Conservation (phyloP, 1,140 invertebrate genomes). For the Battus philenor region DNA sequence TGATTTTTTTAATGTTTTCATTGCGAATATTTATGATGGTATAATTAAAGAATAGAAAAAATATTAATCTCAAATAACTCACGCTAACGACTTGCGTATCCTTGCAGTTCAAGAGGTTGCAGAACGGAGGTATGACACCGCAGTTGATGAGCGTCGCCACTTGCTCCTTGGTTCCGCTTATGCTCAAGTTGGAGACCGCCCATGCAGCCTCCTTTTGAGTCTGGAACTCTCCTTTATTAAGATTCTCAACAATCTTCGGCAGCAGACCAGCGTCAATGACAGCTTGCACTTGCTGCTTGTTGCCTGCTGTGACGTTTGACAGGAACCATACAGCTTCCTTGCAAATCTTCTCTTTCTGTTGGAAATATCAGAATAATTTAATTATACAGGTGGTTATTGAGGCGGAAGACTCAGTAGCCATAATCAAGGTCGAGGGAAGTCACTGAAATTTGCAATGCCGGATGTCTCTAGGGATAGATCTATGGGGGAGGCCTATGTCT, state of each 20-base stretch:
- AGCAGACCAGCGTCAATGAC: conserved; percentile 97
- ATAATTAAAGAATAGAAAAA: too few species aligned
- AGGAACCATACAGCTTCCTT: conserved; percentile 99
- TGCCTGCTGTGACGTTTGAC: conserved; percentile 99
- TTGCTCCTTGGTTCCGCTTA: conserved; percentile 96
- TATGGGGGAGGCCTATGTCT: too few species aligned
- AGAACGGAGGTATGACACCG: conserved; percentile 94
- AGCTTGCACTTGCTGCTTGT: conserved; percentile 96
- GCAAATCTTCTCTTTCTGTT: conserved; percentile 82
- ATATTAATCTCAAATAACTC: too few species aligned
- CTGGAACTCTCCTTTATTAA: conserved; percentile 97
- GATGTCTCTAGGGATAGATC: too few species aligned
- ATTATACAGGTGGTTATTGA: too few species aligned
- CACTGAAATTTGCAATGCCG: too few species aligned
- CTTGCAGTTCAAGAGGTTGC: conserved; percentile 91
- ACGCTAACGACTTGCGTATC: conserved; percentile 87
- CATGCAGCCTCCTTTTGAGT: conserved; percentile 99
- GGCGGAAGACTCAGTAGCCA: too few species aligned
- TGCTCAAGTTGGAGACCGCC: conserved; percentile 99
- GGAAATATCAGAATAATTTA: too few species aligned
- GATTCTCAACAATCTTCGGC: conserved; percentile 95
- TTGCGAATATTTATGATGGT: too few species aligned
- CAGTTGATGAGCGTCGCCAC: conserved; percentile 90
- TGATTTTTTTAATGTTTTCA: too few species aligned
- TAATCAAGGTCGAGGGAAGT: too few species aligned